A percentile compares a stretch with the other conserved stretches of the same genome.
Conservation (phyloP, 2,888 invertebrate genomes). For the Pyrochroa serraticornis region DNA sequence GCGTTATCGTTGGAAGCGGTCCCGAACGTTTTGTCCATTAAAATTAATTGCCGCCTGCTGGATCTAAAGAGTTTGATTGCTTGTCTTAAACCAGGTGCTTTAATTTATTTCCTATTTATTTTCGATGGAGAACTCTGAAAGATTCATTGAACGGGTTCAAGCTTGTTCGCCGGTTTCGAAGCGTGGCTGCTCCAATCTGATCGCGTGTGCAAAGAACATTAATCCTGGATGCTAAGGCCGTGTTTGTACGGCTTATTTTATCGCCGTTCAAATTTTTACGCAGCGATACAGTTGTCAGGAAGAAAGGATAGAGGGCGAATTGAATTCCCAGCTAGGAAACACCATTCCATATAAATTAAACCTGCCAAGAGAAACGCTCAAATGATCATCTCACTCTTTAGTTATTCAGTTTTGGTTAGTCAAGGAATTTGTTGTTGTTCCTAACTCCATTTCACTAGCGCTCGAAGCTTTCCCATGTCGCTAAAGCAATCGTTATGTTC, state of each 20-base stretch:
- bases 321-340: not conserved
- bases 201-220: constrained; percentile 32
- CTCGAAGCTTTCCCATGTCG: too few relatives aligned
- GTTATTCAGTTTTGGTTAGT: too few relatives aligned
- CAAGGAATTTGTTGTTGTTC: too few relatives aligned
- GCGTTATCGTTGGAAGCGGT: not conserved
- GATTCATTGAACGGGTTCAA: constrained; percentile 16
- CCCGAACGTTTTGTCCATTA: not conserved
- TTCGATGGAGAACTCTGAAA: not conserved
- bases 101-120: constrained; percentile 6
- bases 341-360: too few relatives aligned
- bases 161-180: constrained; percentile 13
- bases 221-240: constrained; percentile 20
- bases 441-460: too few relatives aligned
- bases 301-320: constrained; percentile 1
- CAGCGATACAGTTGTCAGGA: constrained; percentile 7
- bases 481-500: too few relatives aligned
- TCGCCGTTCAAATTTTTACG: constrained; percentile 13
- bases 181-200: constrained; percentile 23
- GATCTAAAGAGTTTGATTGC: constrained; percentile 2
- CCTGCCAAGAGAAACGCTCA: too few relatives aligned
- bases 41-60: not conserved
- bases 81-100: constrained; percentile 10
- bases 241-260: constrained; percentile 13
- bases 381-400: too few relatives aligned